Evolutionary conservation across 2,888 invertebrate genomes (phyloP).

Genomic region (Hypercompe scribonia): DNA sequence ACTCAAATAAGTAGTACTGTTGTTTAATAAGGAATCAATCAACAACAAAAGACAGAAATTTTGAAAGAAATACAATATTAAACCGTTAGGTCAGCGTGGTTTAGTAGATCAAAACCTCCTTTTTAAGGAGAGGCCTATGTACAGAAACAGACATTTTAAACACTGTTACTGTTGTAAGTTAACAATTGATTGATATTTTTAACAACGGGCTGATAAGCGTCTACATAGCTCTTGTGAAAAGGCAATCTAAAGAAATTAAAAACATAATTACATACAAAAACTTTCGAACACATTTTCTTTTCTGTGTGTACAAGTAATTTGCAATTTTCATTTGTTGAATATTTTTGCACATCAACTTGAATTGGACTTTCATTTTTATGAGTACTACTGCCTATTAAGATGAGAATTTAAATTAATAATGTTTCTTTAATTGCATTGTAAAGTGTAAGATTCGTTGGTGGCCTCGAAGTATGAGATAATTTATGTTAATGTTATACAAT

Average conservation of each 20-base stretch:
- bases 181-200: not conserved
- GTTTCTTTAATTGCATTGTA: slow-evolving; percentile 25
- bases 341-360: slow-evolving; percentile 29
- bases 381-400: slow-evolving; percentile 28
- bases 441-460: not conserved
- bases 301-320: not conserved
- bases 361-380: slow-evolving; percentile 30
- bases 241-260: not conserved
- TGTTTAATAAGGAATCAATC: too few relatives aligned
- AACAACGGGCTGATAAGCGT: not conserved
- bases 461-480: not conserved
- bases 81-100: too few relatives aligned
- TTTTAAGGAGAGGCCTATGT: too few relatives aligned
- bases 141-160: too few relatives aligned
- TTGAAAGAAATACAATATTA: too few relatives aligned
- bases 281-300: slow-evolving; percentile 1
- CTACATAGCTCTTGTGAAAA: not conserved
- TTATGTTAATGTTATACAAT: not conserved
- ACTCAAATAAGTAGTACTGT: too few relatives aligned
- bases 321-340: slow-evolving; percentile 18
- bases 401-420: slow-evolving; percentile 42
- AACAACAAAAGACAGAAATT: too few relatives aligned
- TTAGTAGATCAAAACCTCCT: too few relatives aligned
- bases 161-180: too few relatives aligned
- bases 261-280: not conserved